Evolutionary conservation across 2,888 invertebrate species (phyloP).

Genomic region (Sarcophaga rosellei): DNA sequence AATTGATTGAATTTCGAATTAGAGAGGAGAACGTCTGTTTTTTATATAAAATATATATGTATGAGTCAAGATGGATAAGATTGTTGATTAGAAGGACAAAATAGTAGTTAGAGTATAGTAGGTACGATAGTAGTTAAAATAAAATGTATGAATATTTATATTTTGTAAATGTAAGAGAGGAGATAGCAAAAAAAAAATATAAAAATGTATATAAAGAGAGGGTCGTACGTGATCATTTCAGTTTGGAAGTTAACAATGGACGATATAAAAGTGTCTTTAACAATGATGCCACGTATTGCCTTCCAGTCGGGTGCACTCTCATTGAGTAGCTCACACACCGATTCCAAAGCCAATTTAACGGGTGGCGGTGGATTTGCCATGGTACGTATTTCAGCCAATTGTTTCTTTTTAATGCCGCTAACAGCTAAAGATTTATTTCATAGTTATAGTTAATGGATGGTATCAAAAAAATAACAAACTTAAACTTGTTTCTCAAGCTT

Average conservation of each 20-base stretch:
- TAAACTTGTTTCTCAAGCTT: not conserved
- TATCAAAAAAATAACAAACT: not conserved
- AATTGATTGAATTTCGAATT: not conserved
- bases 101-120: slow-evolving; percentile 25
- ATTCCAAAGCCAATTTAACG: slow-evolving; percentile 96
- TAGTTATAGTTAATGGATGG: not conserved
- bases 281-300: slow-evolving; percentile 93
- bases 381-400: slow-evolving; percentile 95
- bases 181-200: slow-evolving; percentile 30
- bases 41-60: not conserved
- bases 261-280: slow-evolving; percentile 97
- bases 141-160: slow-evolving; percentile 39
- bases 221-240: slow-evolving; percentile 91
- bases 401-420: slow-evolving; percentile 97
- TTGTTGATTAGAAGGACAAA: slow-evolving; percentile 36
- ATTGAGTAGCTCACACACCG: slow-evolving; percentile 95
- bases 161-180: slow-evolving; percentile 11
- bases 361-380: slow-evolving; percentile 97
- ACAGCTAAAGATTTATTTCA: slow-evolving; percentile 85
- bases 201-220: slow-evolving; percentile 25
- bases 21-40: not conserved
- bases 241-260: slow-evolving; percentile 97
- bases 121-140: slow-evolving; percentile 26
- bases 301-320: slow-evolving; percentile 97
- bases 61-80: slow-evolving; percentile 41